phyloP scores from a whole-genome alignment of 2,797 vertebrate species.

The Microhierax caerulescens region DNA sequence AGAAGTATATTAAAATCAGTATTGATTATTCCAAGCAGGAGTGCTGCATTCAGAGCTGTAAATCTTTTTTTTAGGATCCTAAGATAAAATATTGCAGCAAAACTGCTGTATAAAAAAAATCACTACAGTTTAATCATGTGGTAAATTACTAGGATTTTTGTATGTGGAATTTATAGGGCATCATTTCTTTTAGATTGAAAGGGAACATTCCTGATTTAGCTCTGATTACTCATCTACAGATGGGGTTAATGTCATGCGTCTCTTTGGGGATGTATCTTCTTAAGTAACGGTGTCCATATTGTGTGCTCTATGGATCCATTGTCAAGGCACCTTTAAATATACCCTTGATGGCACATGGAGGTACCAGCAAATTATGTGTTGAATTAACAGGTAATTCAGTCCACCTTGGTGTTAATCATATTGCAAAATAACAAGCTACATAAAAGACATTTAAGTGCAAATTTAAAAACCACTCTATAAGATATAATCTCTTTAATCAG shows the following conservation, averaged over 20 bases:
- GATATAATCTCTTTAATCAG: constrained; percentile 53
- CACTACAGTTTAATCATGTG: constrained; percentile 54
- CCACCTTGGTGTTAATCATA: constrained; percentile 51
- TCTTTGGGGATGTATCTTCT: constrained; percentile 51
- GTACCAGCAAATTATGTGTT: constrained; percentile 44
- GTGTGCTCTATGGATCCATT: constrained; percentile 20
- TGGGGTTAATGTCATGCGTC: constrained; percentile 59
- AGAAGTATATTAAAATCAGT: constrained; percentile 62
- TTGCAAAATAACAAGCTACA: constrained; percentile 51
- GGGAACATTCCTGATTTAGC: constrained; percentile 50
- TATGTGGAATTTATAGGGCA: constrained; percentile 57
- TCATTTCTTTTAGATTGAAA: constrained; percentile 51
- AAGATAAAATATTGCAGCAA: constrained; percentile 49
- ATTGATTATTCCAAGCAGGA: constrained; percentile 67
- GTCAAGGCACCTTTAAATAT: constrained; percentile 35
- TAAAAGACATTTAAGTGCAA: constrained; percentile 51
- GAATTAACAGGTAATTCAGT: constrained; percentile 64
- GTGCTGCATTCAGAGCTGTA: neutral
- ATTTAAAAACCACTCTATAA: neutral
- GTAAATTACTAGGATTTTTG: constrained; percentile 62
- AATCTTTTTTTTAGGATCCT: constrained; percentile 44
- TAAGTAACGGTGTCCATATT: constrained; percentile 49
- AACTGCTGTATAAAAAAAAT: constrained; percentile 29
- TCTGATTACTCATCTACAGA: constrained; percentile 63
- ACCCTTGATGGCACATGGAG: constrained; percentile 13